Evolutionary conservation across 2,113 vertebrate species (phyloP).

Genomic region (Paramisgurnus dabryanus): DNA sequence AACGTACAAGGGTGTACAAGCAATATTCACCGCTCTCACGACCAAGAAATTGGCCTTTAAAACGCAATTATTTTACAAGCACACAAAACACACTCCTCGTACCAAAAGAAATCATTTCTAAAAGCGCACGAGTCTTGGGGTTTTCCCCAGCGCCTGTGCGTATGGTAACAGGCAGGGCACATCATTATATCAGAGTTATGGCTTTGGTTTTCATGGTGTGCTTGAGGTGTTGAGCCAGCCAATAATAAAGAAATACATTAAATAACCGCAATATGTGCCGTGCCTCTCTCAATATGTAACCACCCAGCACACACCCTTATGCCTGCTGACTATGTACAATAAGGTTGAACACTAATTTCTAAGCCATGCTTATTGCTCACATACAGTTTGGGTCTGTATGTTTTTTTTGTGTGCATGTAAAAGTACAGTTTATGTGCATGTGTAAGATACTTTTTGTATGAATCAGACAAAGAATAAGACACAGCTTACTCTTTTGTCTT

Average conservation of each 20-base stretch:
- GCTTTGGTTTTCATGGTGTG: slow-evolving; percentile 22
- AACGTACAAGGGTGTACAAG: no score
- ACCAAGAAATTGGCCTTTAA: slow-evolving; percentile 25
- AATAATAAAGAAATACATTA: slow-evolving; percentile 42
- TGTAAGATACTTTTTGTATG: no score
- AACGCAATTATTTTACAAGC: slow-evolving; percentile 29
- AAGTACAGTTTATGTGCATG: no score
- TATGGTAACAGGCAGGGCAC: background rate
- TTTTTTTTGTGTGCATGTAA: no score
- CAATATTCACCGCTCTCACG: background rate
- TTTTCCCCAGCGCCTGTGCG: slow-evolving; percentile 3
- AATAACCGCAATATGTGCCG: slow-evolving; percentile 43
- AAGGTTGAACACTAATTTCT: slow-evolving; percentile 2
- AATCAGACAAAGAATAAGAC: no score
- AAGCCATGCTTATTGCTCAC: slow-evolving; percentile 10
- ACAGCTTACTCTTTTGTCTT: no score
- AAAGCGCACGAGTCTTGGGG: background rate
- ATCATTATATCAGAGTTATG: slow-evolving; percentile 35
- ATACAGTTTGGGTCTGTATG: background rate
- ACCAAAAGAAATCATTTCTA: background rate
- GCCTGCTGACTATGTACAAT: slow-evolving; percentile 13
- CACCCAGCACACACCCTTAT: background rate
- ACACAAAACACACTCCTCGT: background rate
- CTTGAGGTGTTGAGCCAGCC: slow-evolving; percentile 32
- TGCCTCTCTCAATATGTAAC: slow-evolving; percentile 26